A percentile compares a stretch with the other conserved stretches of the same genome.
These are phyloP conservation scores for Excalfactoria chinensis DNA, from an alignment of 2,113 vertebrate species.

Conservation along the genomic window DNA sequence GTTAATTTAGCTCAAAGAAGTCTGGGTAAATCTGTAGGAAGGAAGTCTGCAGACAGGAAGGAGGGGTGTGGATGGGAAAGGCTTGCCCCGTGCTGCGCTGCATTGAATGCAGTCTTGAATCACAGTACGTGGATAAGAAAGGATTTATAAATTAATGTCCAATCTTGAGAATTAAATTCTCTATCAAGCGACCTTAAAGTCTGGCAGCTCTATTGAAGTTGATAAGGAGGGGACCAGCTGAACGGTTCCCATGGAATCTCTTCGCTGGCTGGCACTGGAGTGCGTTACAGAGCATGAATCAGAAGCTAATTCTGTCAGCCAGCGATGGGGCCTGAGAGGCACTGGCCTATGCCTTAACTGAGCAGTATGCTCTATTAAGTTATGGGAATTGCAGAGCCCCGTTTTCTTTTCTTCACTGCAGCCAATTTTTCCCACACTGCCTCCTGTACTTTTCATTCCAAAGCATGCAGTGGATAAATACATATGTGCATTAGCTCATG, in stretches of 20 bases:
- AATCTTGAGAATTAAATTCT: slow-evolving; percentile 78
- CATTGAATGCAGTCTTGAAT: slow-evolving; percentile 47
- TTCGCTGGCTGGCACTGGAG: slow-evolving; percentile 79
- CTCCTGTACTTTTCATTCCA: slow-evolving; percentile 52
- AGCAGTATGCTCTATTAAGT: slow-evolving; percentile 72
- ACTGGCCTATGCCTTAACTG: slow-evolving; percentile 48
- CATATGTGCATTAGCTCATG: slow-evolving; percentile 57
- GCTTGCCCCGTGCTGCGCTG: slow-evolving; percentile 65
- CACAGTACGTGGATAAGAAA: slow-evolving; percentile 75
- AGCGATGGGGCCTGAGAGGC: slow-evolving; percentile 75
- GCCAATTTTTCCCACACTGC: slow-evolving; percentile 56
- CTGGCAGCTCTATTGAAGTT: slow-evolving; percentile 77
- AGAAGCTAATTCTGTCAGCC: slow-evolving; percentile 83
- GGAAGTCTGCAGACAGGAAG: slow-evolving; percentile 79
- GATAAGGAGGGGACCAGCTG: slow-evolving; percentile 78
- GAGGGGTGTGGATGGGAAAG: slow-evolving; percentile 81
- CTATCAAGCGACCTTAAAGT: slow-evolving; percentile 73
- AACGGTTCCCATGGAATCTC: slow-evolving; percentile 79
- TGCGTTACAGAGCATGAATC: slow-evolving; percentile 83
- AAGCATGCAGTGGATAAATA: slow-evolving; percentile 22
- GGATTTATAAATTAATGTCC: slow-evolving; percentile 79
- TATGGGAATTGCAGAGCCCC: slow-evolving; percentile 74
- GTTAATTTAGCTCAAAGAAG: slow-evolving; percentile 69
- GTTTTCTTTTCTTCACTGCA: background rate
- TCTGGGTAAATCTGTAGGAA: slow-evolving; percentile 79